Percentiles rank a stretch among this genome's conserved stretches.
phyloP scores from a whole-genome alignment of 2,888 invertebrate genomes.

The Eucera pruinosa region DNA sequence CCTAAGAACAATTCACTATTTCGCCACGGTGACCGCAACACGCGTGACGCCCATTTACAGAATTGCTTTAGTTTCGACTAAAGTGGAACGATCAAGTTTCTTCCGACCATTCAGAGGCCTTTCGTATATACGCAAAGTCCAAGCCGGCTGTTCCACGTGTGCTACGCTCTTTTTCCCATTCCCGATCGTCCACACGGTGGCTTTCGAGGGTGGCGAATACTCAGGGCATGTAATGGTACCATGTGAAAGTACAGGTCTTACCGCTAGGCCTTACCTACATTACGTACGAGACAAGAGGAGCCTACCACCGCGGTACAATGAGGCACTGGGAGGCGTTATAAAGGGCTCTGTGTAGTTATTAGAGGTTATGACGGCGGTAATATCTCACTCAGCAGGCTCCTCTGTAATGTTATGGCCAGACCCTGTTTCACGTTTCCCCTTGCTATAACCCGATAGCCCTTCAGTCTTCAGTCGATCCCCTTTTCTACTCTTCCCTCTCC shows the following conservation, averaged over 20 bases:
- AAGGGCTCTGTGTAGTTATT: constrained; percentile 83
- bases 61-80: constrained; percentile 32
- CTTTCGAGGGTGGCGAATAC: constrained; percentile 46
- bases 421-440: constrained; percentile 59
- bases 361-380: constrained; percentile 83
- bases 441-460: constrained; percentile 30
- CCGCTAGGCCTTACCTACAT: constrained; percentile 67
- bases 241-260: constrained; percentile 64
- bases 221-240: constrained; percentile 52
- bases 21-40: constrained; percentile 16
- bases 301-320: constrained; percentile 70
- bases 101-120: background rate
- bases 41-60: constrained; percentile 29
- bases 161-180: constrained; percentile 19
- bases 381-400: constrained; percentile 83
- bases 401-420: constrained; percentile 80
- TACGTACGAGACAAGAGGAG: constrained; percentile 72
- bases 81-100: constrained; percentile 14
- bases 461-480: constrained; percentile 18
- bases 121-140: background rate
- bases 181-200: constrained; percentile 18
- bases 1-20: constrained; percentile 1
- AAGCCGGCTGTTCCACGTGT: background rate
- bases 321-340: constrained; percentile 80
- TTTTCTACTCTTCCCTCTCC: constrained; percentile 27